A percentile compares a stretch with the other conserved stretches of the same genome.
Evolutionary conservation across 2,888 invertebrate species (phyloP).

Genomic region (Axea sp.): DNA sequence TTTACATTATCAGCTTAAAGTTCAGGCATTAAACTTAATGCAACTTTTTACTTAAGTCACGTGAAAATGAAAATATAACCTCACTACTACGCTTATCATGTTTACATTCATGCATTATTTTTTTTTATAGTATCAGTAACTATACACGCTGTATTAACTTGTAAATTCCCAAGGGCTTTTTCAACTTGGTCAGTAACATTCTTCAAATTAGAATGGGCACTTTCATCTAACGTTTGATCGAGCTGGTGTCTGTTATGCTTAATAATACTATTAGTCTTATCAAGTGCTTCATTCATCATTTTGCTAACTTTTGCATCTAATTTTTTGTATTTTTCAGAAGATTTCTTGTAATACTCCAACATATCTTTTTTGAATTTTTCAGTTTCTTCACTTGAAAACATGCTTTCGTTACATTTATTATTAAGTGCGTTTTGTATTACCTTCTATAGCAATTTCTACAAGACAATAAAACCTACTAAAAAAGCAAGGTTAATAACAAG

Average conservation of each 20-base stretch:
- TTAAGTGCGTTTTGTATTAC: conserved; percentile 29
- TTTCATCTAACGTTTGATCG: conserved; percentile 31
- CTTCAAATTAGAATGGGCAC: conserved; percentile 33
- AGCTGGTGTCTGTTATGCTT: conserved; percentile 28
- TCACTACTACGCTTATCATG: conserved; percentile 34
- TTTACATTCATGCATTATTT: conserved; percentile 36
- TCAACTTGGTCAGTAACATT: conserved; percentile 34
- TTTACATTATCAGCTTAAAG: conserved; percentile 29
- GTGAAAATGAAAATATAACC: conserved; percentile 33
- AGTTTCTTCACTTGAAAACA: conserved; percentile 31
- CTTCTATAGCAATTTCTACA: conserved; percentile 25
- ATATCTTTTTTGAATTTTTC: conserved; percentile 30
- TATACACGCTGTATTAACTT: conserved; percentile 29
- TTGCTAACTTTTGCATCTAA: conserved; percentile 32
- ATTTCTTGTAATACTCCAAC: conserved; percentile 35
- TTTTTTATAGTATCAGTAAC: conserved; percentile 33
- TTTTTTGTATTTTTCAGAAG: conserved; percentile 37
- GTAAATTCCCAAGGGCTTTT: conserved; percentile 32
- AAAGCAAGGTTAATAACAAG: conserved; percentile 23
- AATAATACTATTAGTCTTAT: conserved; percentile 33
- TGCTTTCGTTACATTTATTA: conserved; percentile 25
- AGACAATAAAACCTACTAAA: conserved; percentile 19
- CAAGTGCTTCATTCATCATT: conserved; percentile 40
- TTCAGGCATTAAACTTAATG: conserved; percentile 25
- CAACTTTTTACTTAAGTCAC: conserved; percentile 33